These are phyloP conservation scores for Nymphicus hollandicus DNA, from an alignment of 2,113 vertebrate genomes.

Conservation along the genomic window DNA sequence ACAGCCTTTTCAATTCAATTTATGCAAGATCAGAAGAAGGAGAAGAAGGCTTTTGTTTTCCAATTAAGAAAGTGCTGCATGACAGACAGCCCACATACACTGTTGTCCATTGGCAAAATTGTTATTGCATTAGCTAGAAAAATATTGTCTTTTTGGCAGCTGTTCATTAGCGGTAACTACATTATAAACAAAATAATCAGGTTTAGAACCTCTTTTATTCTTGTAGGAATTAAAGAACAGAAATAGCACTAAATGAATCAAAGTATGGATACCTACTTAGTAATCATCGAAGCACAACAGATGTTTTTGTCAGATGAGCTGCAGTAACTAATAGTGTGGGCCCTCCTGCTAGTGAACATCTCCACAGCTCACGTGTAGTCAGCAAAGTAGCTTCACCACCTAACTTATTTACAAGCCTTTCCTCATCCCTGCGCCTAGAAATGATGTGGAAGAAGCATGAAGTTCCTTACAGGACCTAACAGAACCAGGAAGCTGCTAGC, in stretches of 20 bases:
- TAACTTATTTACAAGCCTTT: neutral
- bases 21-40: neutral
- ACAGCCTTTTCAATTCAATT: neutral
- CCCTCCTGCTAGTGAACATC: neutral
- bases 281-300: neutral
- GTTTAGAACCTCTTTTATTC: conserved; percentile 22
- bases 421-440: neutral
- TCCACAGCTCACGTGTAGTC: neutral
- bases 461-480: neutral
- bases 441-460: neutral
- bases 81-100: neutral
- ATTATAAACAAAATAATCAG: neutral
- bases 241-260: neutral
- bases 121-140: neutral
- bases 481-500: neutral
- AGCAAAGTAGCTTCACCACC: neutral
- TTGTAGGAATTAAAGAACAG: neutral
- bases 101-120: neutral
- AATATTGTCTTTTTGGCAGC: conserved; percentile 33
- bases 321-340: neutral
- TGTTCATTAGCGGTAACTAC: conserved; percentile 2
- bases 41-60: neutral
- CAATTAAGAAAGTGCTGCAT: neutral
- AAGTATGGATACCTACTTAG: neutral
- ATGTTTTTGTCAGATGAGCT: neutral